Evolutionary conservation across 2,113 vertebrate genomes (phyloP), one percentile per base, ranked within the genome.

Genomic region (Galeopterus variegatus): DNA sequence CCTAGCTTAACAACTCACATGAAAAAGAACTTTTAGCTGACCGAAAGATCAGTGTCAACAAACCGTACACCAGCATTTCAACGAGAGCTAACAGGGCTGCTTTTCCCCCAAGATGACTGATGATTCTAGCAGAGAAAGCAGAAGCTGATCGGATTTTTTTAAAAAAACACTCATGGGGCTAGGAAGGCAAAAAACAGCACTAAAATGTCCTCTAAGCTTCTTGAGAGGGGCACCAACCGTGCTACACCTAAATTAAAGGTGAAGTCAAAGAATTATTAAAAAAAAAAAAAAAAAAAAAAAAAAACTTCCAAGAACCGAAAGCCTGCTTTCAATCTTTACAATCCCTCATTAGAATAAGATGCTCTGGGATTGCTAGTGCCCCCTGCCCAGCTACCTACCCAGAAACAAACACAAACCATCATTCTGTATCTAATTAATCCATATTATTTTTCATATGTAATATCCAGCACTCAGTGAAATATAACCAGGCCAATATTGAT

Each of bases 221-320:
- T 77, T 58, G 21, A 52, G 19, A 11, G 19, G 21, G 15, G 80
- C 6, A 90, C 11, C 67, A 83, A 5, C 33, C 54, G 92, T 84
- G 18, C 48, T 76, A 76, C 8, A 60, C 2, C 23, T 65, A 76
- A 33, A 93, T 33, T 64, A 62, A 76, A 14, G 50, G 17, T 58
- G 21, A 92, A 96, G 92, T 86, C 45, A 60, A 85, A 95, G 58
- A 90, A 88, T 56, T 79, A 1, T 19, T 41, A 3, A 41, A 41
- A 41, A 41, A 41, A 41, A 41, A 41, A 41, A 41, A 41, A 41
- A 41, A 41, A 41, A 41, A 41, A 41, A 36, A 90, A 8, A 94
- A 83, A 92, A 83, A 48, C 19, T 88, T 62, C 80, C 58, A 87
- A 45, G 8, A 75, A 75, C 17, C 58, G 50, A 96, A 83, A 75